Conservation (phyloP, 1,140 invertebrate genomes). For the Drosophila insularis region DNA sequence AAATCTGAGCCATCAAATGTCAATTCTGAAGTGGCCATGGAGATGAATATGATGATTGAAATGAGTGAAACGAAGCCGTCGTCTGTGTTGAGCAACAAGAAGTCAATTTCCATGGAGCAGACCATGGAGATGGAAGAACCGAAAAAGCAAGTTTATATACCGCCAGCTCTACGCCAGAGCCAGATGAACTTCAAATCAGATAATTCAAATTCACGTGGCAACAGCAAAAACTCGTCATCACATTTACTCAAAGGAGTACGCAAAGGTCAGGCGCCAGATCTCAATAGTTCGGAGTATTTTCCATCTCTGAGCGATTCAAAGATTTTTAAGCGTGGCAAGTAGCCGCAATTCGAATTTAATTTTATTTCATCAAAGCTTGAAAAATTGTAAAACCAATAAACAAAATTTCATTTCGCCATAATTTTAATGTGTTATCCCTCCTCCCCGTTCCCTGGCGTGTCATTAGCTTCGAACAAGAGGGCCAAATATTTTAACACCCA, state of each 20-base stretch:
- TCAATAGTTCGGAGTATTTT: slow-evolving; percentile 59
- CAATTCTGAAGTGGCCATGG: not conserved
- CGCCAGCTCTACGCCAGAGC: slow-evolving; percentile 64
- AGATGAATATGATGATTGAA: not conserved
- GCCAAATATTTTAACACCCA: slow-evolving; percentile 64
- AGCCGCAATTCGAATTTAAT: slow-evolving; percentile 15
- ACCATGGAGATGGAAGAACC: not conserved
- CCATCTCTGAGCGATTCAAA: slow-evolving; percentile 39
- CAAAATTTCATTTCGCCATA: slow-evolving; percentile 13
- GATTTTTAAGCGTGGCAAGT: slow-evolving; percentile 51
- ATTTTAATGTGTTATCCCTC: not conserved
- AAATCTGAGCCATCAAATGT: slow-evolving; percentile 23
- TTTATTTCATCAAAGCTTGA: slow-evolving; percentile 23
- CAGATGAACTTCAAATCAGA: slow-evolving; percentile 40
- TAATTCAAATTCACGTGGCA: not conserved
- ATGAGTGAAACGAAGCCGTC: not conserved
- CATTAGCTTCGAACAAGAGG: slow-evolving; percentile 53
- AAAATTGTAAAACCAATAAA: slow-evolving; percentile 9
- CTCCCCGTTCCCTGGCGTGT: slow-evolving; percentile 42
- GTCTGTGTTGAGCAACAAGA: not conserved
- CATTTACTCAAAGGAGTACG: slow-evolving; percentile 2
- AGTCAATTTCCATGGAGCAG: not conserved
- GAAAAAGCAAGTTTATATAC: slow-evolving; percentile 50
- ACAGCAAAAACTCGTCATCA: slow-evolving; percentile 13
- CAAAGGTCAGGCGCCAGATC: slow-evolving; percentile 57